Evolutionary conservation across 2,888 invertebrate species (phyloP).

Genomic region (Eupithecia insigniata): DNA sequence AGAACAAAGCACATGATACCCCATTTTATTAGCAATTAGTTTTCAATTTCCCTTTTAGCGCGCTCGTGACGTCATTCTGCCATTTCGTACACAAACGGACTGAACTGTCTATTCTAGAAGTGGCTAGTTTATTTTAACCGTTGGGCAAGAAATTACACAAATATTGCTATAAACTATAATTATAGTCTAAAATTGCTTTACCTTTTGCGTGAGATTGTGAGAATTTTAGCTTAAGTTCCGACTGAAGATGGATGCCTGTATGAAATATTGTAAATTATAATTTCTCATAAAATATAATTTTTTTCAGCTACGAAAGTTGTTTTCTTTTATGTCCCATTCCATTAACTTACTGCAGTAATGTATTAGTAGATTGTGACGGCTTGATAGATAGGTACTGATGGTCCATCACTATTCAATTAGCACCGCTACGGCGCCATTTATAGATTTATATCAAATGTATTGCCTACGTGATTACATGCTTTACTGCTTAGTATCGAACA

Average conservation of each 20-base stretch:
- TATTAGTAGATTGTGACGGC: conserved; percentile 31
- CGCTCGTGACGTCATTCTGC: conserved; percentile 53
- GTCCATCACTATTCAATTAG: conserved; percentile 30
- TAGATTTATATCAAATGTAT: conserved; percentile 41
- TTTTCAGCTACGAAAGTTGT: conserved; percentile 82
- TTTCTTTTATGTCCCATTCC: conserved; percentile 57
- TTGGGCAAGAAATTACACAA: conserved; percentile 78
- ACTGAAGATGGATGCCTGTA: conserved; percentile 85
- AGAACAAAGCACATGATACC: conserved; percentile 59
- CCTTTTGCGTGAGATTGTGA: conserved; percentile 85
- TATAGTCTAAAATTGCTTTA: conserved; percentile 85
- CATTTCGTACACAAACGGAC: conserved; percentile 69
- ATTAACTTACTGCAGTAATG: conserved; percentile 25
- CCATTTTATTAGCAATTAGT: conserved; percentile 56
- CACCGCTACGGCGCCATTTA: conserved; percentile 20
- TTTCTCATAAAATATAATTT: conserved; percentile 86
- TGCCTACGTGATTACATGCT: conserved; percentile 17
- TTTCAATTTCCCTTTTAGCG: conserved; percentile 45
- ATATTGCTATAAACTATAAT: conserved; percentile 83
- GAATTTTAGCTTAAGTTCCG: conserved; percentile 85
- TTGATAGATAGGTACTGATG: conserved; percentile 17
- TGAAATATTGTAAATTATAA: conserved; percentile 86
- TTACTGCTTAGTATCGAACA: conserved; percentile 12
- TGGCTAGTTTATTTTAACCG: conserved; percentile 71
- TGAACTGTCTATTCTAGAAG: conserved; percentile 61